These are phyloP conservation scores for Erpornis zantholeuca DNA, from an alignment of 2,113 vertebrate species.

Conservation along the genomic window DNA sequence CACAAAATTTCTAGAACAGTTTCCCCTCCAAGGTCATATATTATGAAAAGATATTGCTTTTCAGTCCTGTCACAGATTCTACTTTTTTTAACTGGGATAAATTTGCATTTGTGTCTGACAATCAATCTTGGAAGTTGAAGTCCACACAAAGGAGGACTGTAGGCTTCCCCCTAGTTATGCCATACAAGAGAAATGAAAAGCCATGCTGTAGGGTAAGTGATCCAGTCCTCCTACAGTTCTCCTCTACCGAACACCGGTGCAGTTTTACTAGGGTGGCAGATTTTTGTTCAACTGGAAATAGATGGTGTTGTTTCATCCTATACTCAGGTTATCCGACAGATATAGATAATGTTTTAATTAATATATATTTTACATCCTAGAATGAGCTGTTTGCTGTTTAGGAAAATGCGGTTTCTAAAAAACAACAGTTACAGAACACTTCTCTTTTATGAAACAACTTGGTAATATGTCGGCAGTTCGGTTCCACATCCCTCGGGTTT, in stretches of 20 bases:
- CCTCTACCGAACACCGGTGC: neutral
- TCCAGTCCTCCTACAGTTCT: neutral
- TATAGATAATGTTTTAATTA: neutral
- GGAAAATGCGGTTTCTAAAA: neutral
- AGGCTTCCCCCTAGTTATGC: fast-evolving
- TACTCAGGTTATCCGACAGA: neutral
- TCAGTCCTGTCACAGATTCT: neutral
- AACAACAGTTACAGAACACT: neutral
- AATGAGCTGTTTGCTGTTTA: neutral
- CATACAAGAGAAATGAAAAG: neutral
- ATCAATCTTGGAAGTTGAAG: neutral
- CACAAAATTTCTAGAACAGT: neutral
- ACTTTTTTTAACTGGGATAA: neutral
- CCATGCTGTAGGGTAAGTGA: neutral
- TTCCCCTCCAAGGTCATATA: neutral
- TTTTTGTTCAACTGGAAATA: neutral
- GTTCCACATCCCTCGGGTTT: neutral
- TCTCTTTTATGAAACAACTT: neutral
- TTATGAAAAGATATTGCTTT: neutral
- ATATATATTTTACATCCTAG: neutral
- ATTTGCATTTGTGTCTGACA: neutral
- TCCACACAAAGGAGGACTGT: neutral
- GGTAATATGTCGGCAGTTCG: neutral
- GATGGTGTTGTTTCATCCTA: neutral
- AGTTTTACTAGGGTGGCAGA: neutral